Evolutionary conservation across 2,797 vertebrate genomes (phyloP).

Genomic region (Cryptoblepharus egeriae): DNA sequence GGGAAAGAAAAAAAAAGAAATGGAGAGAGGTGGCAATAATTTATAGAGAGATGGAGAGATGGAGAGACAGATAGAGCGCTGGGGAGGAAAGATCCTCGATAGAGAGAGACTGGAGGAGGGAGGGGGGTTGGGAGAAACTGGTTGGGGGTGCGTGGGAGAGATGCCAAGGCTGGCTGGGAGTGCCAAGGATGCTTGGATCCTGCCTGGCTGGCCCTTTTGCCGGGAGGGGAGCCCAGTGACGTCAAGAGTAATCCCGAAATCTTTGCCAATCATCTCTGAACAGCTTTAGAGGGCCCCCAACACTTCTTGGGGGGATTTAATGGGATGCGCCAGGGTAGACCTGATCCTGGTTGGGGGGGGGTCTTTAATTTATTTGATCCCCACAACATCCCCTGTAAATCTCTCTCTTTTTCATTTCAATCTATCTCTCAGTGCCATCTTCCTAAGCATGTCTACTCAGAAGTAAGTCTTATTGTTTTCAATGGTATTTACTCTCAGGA

Average conservation of each 20-base stretch:
- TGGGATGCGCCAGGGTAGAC: conserved; percentile 58
- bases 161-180: conserved; percentile 89
- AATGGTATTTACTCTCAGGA: no score
- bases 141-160: conserved; percentile 68
- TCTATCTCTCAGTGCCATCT: no score
- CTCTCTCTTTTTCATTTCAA: no score
- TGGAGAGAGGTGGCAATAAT: not conserved
- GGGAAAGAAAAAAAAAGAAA: not conserved
- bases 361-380: not conserved
- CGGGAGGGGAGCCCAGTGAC: conserved; percentile 93
- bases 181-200: no score
- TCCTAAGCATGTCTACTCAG: no score
- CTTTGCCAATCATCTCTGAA: conserved; percentile 87
- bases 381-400: no score
- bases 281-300: conserved; percentile 72
- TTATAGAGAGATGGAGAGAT: conserved; percentile 60
- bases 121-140: conserved; percentile 50
- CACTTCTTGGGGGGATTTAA: conserved; percentile 70
- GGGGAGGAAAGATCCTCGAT: conserved; percentile 64
- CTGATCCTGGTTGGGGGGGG: conserved; percentile 16
- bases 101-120: conserved; percentile 78
- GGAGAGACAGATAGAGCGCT: not conserved
- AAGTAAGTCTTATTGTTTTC: no score
- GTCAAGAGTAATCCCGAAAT: conserved; percentile 94
- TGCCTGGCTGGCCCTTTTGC: conserved; percentile 90